Conservation (phyloP, 92 coral and sea anemone genomes). For the Pocillopora grandis region DNA sequence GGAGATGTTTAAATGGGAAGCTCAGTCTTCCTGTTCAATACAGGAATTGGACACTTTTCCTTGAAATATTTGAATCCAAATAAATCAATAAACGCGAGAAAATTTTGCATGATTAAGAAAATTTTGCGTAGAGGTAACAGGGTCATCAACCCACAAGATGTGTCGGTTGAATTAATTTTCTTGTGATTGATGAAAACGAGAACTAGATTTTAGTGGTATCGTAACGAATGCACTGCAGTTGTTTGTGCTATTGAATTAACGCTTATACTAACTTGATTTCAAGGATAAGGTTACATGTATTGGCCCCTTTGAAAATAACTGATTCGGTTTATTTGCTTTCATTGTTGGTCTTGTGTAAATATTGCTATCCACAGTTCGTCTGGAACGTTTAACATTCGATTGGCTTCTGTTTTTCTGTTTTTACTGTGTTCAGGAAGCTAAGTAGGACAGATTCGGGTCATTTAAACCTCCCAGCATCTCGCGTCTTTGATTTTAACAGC, state of each 20-base stretch:
- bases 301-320: background rate
- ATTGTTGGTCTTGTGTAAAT: background rate
- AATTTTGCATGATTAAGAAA: background rate
- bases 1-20: background rate
- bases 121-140: no score
- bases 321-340: constrained; percentile 5
- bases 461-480: background rate
- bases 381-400: background rate
- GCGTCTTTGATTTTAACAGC: background rate
- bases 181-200: background rate
- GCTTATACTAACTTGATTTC: no score
- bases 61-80: background rate
- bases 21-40: background rate
- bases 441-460: background rate
- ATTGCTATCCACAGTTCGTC: background rate
- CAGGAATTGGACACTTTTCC: background rate
- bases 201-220: background rate
- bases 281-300: background rate
- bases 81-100: background rate
- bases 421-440: background rate
- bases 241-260: no score
- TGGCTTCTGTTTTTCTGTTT: background rate
- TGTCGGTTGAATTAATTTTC: background rate
- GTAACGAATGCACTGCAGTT: no score
- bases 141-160: background rate